Evolutionary conservation across 2,888 invertebrate genomes (phyloP).

Genomic region (Ceramica pisi): DNA sequence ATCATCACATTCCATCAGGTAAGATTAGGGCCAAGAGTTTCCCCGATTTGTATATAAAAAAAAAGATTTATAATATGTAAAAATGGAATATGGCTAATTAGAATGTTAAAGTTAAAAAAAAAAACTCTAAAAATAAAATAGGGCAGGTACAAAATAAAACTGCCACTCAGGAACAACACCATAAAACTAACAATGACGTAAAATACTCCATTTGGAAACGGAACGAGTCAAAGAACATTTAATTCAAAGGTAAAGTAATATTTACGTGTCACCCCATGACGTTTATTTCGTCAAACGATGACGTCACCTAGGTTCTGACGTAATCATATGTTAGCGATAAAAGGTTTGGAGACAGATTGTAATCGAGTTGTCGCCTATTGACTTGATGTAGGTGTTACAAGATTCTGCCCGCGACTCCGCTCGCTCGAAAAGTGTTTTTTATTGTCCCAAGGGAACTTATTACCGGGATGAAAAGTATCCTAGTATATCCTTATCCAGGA

Average conservation of each 20-base stretch:
- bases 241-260: constrained; percentile 20
- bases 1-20: too few species aligned
- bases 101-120: too few species aligned
- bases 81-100: too few species aligned
- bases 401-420: neutral
- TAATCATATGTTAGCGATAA: constrained; percentile 32
- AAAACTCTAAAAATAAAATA: too few species aligned
- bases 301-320: constrained; percentile 38
- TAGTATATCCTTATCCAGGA: too few species aligned
- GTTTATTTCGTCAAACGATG: constrained; percentile 19
- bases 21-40: too few species aligned
- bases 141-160: neutral
- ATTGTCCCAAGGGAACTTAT: neutral
- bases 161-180: neutral
- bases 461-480: too few species aligned
- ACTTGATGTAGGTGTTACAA: constrained; percentile 24
- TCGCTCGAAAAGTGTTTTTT: neutral
- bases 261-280: constrained; percentile 25
- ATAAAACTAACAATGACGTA: constrained; percentile 15
- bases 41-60: too few species aligned
- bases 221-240: constrained; percentile 25
- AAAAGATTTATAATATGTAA: too few species aligned
- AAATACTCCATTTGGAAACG: neutral
- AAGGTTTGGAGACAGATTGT: constrained; percentile 10
- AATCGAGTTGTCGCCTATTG: constrained; percentile 28